phyloP scores from a whole-genome alignment of 2,888 invertebrate species.

The Tinea pellionella region DNA sequence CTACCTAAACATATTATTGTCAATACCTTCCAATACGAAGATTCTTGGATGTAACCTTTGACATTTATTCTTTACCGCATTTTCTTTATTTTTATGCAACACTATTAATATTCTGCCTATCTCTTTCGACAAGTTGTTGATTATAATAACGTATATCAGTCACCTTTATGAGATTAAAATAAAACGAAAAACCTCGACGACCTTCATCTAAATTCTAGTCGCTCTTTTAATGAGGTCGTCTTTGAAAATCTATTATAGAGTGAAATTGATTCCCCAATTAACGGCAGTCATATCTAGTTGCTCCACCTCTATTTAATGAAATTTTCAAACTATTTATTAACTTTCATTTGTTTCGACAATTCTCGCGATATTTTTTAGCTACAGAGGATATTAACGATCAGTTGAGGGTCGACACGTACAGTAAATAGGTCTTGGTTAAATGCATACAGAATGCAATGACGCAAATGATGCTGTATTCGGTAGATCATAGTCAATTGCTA shows the following conservation, averaged over 20 bases:
- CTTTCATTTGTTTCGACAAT: no score
- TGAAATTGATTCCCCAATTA: constrained; percentile 57
- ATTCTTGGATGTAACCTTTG: not conserved
- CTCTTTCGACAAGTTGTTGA: not conserved
- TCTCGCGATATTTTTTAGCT: not conserved
- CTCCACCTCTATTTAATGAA: not conserved
- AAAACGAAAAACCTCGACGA: constrained; percentile 17
- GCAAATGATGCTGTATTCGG: not conserved
- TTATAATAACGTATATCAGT: not conserved
- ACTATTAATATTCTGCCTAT: not conserved
- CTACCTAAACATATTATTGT: not conserved
- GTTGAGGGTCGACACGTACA: not conserved
- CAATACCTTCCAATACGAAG: not conserved
- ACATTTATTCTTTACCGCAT: not conserved
- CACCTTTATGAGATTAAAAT: not conserved
- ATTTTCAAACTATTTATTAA: no score
- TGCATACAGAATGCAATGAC: constrained; percentile 5
- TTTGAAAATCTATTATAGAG: constrained; percentile 67
- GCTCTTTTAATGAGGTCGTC: constrained; percentile 58
- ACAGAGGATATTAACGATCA: not conserved
- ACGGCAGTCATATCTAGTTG: constrained; percentile 60
- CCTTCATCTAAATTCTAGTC: constrained; percentile 60
- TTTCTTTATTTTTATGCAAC: no score
- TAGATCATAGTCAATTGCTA: not conserved
- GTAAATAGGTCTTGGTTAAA: constrained; percentile 3